These are phyloP conservation scores for Sphaeramia orbicularis DNA, from an alignment of 2,797 vertebrate genomes.

Conservation along the genomic window DNA sequence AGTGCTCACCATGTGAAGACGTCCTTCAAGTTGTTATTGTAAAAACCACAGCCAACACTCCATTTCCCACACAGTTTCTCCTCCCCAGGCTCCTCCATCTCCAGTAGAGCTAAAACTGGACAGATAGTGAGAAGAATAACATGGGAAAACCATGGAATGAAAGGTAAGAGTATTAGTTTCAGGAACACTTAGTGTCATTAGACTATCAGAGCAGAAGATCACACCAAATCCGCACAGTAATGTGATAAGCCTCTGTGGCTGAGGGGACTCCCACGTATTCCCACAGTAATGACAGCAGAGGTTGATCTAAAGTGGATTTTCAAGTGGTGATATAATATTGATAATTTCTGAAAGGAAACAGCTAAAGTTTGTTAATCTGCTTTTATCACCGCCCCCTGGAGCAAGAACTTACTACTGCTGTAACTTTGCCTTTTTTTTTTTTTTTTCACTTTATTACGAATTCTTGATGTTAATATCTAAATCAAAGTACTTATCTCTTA, in stretches of 20 bases:
- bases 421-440: too few relatives aligned
- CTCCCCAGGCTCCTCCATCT: constrained; percentile 71
- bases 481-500: too few relatives aligned
- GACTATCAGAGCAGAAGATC: constrained; percentile 17
- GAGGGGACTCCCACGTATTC: background rate
- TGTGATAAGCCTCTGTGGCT: constrained; percentile 14
- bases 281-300: background rate
- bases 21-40: constrained; percentile 64
- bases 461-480: too few relatives aligned
- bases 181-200: constrained; percentile 18
- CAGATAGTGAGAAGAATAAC: background rate
- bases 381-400: too few relatives aligned
- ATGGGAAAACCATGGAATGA: background rate
- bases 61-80: constrained; percentile 60
- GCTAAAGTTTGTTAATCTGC: too few relatives aligned
- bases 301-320: background rate
- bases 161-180: constrained; percentile 22
- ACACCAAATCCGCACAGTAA: constrained; percentile 57
- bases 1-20: constrained; percentile 81
- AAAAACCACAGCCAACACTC: constrained; percentile 49
- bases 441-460: too few relatives aligned
- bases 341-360: too few relatives aligned
- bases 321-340: background rate
- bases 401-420: too few relatives aligned
- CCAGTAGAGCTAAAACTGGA: constrained; percentile 40